Conservation (phyloP, 2,888 invertebrate genomes). For the Incurvaria masculella region DNA sequence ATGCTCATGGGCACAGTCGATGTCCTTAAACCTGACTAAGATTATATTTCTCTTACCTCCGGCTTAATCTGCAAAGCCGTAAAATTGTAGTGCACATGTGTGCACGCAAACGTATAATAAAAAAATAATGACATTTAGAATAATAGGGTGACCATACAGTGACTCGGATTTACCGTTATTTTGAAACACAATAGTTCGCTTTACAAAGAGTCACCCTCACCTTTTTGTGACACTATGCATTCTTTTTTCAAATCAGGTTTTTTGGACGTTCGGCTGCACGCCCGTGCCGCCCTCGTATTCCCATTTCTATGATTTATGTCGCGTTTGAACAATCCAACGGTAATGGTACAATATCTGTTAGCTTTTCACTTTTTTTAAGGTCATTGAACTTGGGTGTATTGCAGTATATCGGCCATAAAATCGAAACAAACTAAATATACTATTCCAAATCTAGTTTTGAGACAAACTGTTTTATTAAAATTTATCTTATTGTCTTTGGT, state of each 20-base stretch:
- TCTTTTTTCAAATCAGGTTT: background rate
- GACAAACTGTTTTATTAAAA: too few relatives aligned
- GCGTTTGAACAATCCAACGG: conserved; percentile 37
- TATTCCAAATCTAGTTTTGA: too few relatives aligned
- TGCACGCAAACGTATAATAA: too few relatives aligned
- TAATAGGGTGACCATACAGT: background rate
- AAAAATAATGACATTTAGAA: too few relatives aligned
- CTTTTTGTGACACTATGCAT: conserved; percentile 17
- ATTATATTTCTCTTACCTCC: too few relatives aligned
- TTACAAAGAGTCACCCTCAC: conserved; percentile 35
- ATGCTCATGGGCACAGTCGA: too few relatives aligned
- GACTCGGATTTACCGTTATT: background rate
- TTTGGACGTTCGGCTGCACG: conserved; percentile 9
- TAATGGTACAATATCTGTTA: conserved; percentile 37
- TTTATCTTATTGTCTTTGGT: too few relatives aligned
- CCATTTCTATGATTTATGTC: conserved; percentile 46
- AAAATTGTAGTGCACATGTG: too few relatives aligned
- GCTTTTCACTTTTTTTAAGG: conserved; percentile 1
- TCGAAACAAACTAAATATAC: too few relatives aligned
- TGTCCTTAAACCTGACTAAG: too few relatives aligned
- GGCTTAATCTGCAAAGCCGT: too few relatives aligned
- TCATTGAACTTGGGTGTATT: background rate
- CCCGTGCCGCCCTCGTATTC: conserved; percentile 27
- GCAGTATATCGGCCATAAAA: too few relatives aligned
- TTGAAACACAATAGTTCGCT: conserved; percentile 30